These are phyloP conservation scores for Panzeria rudis DNA, from an alignment of 2,888 invertebrate species.

Conservation along the genomic window DNA sequence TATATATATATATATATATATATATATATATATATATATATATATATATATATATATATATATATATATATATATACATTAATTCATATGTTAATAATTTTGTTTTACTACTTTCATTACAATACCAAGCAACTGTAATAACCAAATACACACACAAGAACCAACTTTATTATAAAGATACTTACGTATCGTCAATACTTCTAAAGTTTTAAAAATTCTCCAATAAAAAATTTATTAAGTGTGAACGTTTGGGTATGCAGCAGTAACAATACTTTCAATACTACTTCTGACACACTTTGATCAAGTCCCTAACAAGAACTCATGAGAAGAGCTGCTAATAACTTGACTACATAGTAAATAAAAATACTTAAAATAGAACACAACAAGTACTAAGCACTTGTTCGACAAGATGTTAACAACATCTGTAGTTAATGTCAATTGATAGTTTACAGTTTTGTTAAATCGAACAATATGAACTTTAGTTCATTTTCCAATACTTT, in stretches of 20 bases:
- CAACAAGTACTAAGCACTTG: constrained; percentile 16
- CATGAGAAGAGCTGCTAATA: constrained; percentile 16
- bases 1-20: too few relatives aligned
- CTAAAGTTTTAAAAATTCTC: not conserved
- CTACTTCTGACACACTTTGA: not conserved
- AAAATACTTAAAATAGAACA: constrained; percentile 43
- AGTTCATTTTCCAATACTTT: not conserved
- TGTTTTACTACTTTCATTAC: too few relatives aligned
- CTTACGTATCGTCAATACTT: not conserved
- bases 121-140: too few relatives aligned
- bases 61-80: too few relatives aligned
- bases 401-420: constrained; percentile 31
- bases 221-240: constrained; percentile 16
- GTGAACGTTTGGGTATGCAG: not conserved
- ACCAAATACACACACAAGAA: not conserved
- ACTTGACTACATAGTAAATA: constrained; percentile 45
- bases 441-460: not conserved
- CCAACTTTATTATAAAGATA: not conserved
- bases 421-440: constrained; percentile 15
- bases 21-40: too few relatives aligned
- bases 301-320: constrained; percentile 10
- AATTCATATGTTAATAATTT: too few relatives aligned
- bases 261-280: not conserved
- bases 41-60: too few relatives aligned
- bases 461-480: not conserved